These are phyloP conservation scores for Mimachlamys varia DNA, from an alignment of 2,888 invertebrate genomes.

Conservation along the genomic window DNA sequence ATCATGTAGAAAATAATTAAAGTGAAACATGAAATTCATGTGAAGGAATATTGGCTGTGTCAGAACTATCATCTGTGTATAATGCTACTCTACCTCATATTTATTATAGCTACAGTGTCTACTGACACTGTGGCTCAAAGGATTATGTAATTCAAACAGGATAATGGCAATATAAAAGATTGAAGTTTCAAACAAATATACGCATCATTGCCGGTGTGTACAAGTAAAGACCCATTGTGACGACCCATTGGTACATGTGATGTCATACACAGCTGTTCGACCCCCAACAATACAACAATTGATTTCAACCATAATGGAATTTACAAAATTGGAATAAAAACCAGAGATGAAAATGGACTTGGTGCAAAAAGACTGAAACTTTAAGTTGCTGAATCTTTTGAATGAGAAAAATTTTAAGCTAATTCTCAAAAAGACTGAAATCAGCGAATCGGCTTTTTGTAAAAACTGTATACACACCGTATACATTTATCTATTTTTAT, in stretches of 20 bases:
- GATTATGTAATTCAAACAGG: not conserved
- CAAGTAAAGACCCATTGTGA: not conserved
- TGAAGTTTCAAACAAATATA: not conserved
- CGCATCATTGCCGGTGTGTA: not conserved
- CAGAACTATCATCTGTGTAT: not conserved
- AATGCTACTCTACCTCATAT: not conserved
- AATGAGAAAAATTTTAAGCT: no score
- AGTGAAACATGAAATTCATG: no score
- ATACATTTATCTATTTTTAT: not conserved
- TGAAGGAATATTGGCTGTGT: no score
- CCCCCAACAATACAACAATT: not conserved
- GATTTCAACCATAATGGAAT: not conserved
- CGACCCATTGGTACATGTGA: not conserved
- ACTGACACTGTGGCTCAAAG: not conserved
- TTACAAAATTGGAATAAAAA: no score
- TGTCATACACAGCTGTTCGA: not conserved
- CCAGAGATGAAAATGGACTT: no score
- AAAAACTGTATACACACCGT: not conserved
- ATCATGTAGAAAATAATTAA: no score
- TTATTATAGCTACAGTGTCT: not conserved
- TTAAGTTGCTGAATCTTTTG: no score
- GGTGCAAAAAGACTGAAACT: no score
- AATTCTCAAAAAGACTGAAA: no score
- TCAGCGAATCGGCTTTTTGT: no score
- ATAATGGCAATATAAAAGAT: not conserved